Base-by-base conservation (phyloP, 2,797 vertebrate species). In the Sebastes vulpes region DNA sequence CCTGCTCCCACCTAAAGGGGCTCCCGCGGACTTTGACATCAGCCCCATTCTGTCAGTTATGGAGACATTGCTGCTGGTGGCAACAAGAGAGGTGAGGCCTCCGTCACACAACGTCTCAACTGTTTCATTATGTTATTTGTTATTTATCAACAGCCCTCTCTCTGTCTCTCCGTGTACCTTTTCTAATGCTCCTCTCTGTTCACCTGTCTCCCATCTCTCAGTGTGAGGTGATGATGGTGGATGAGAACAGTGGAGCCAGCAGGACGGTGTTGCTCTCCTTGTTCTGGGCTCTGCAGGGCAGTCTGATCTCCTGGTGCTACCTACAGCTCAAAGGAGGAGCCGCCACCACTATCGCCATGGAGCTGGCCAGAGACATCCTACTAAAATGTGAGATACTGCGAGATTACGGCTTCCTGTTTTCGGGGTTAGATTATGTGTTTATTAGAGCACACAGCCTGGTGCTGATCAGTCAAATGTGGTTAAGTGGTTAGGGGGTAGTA, bases 201-300 rank as follows among this genome's bases (percentile, higher is more conserved):
- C n/a, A n/a, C n/a, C n/a, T n/a, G n/a, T n/a, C n/a, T n/a, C n/a
- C n/a, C n/a, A n/a, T n/a, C n/a, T n/a, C 7, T 57, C 89, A 99
- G 99, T 98, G 98, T 90, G 97, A 99, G 83, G 94, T 97, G 74
- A 92, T 99, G 96, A 97, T 99, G 96, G 88, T 95, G 83, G 95
- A 94, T 42, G 90, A 89, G 65, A 92, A 92, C 1, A 93, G 94
- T 12, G 96, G 95, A 54, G 96, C 97, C 79, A 97, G 96, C 60
- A 95, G 97, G 81, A 94, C 94, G 0, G 97, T 98, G 82, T 80
- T 99, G 81, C 95, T 97, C 83, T 97, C 98, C 59, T 90, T 99
- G 65, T 98, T 99, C 94, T 99, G 98, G 99, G 97, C 99, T 38
- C 97, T 99, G 59, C 99, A 99, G 90, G 98, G 98, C 32, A 99